Conservation (phyloP, 2,888 invertebrate genomes). For the Ennomos quercinarius region DNA sequence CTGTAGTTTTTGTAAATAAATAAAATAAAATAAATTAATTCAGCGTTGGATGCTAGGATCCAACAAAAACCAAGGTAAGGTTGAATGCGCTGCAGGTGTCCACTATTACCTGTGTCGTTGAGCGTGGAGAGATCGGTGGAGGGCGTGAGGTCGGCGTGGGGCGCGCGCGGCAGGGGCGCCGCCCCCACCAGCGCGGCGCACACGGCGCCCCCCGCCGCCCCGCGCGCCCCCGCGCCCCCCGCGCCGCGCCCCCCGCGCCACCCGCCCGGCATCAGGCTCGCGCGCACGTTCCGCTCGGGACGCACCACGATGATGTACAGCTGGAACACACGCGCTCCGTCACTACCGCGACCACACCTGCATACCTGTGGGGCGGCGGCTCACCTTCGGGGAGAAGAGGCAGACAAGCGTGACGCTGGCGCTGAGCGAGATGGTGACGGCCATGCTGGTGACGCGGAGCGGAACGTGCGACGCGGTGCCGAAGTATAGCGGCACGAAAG, state of each 20-base stretch:
- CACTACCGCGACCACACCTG: constrained; percentile 87
- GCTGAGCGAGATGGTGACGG: constrained; percentile 96
- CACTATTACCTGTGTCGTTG: constrained; percentile 50
- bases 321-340: constrained; percentile 42
- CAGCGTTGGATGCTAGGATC: no score
- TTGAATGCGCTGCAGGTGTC: no score
- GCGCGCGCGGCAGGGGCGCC: constrained; percentile 54
- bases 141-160: constrained; percentile 62
- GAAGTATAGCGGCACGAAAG: constrained; percentile 98
- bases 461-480: constrained; percentile 97
- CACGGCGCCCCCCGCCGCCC: constrained; percentile 61
- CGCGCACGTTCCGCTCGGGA: constrained; percentile 75
- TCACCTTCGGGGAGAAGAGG: constrained; percentile 97
- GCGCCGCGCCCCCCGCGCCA: constrained; percentile 65
- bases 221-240: constrained; percentile 43
- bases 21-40: no score
- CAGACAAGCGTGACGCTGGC: constrained; percentile 97
- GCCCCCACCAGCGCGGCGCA: constrained; percentile 62
- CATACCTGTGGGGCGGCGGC: constrained; percentile 95
- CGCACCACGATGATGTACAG: constrained; percentile 71
- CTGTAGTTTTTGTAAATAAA: no score
- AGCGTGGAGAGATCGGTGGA: constrained; percentile 70
- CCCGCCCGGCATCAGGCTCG: constrained; percentile 62
- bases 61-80: no score
- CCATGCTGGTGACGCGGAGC: constrained; percentile 96